Evolutionary conservation across 2,888 invertebrate species (phyloP).

Genomic region (Ophion ventricosus): DNA sequence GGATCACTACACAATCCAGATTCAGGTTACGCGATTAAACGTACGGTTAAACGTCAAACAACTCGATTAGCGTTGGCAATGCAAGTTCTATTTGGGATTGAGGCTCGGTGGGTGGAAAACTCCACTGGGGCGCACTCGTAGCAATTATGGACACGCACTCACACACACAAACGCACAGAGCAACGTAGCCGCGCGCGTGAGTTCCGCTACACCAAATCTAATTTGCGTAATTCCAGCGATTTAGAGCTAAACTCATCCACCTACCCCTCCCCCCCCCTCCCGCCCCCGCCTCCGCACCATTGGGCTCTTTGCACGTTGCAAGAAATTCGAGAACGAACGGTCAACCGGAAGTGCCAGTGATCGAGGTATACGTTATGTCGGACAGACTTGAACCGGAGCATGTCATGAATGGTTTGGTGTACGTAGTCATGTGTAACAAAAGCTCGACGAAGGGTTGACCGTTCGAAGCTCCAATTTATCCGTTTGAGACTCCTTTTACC

Average conservation of each 20-base stretch:
- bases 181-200: neutral
- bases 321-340: neutral
- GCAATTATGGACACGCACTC: slow-evolving; percentile 11
- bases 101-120: neutral
- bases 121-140: neutral
- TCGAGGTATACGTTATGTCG: neutral
- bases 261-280: neutral
- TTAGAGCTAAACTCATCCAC: slow-evolving; percentile 1
- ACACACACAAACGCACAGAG: slow-evolving; percentile 1
- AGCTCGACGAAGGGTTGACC: neutral
- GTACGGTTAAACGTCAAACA: slow-evolving; percentile 36
- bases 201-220: neutral
- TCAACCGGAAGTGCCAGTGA: neutral
- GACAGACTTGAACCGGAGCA: neutral
- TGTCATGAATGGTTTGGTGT: neutral
- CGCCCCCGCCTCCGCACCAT: neutral
- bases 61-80: slow-evolving; percentile 61
- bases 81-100: slow-evolving; percentile 54
- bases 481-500: neutral
- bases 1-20: neutral
- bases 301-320: neutral
- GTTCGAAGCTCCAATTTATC: slow-evolving; percentile 6
- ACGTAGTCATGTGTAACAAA: neutral
- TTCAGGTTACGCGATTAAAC: slow-evolving; percentile 7
- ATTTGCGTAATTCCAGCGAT: slow-evolving; percentile 44